phyloP scores from a whole-genome alignment of 1,140 invertebrate genomes.

The Drosophila kohkoa region DNA sequence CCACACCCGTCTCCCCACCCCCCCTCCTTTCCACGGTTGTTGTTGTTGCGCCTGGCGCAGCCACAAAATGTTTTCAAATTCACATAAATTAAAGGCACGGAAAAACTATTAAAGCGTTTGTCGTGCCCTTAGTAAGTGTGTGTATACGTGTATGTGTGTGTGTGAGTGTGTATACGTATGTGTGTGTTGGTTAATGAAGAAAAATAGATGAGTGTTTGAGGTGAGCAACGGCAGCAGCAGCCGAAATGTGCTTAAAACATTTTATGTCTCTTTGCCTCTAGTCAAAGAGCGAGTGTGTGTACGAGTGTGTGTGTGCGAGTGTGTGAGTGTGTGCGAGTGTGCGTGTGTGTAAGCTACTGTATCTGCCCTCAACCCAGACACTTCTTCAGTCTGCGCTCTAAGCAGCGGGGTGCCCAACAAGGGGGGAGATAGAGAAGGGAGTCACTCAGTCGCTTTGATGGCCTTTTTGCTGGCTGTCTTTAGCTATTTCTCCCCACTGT shows the following conservation, averaged over 20 bases:
- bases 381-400: neutral
- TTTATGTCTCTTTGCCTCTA: conserved; percentile 34
- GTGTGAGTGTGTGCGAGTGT: conserved; percentile 4
- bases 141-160: conserved; percentile 1
- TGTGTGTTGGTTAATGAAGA: conserved; percentile 64
- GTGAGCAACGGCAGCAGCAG: conserved; percentile 36
- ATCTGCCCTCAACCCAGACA: neutral
- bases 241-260: conserved; percentile 49
- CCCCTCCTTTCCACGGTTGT: too few relatives aligned
- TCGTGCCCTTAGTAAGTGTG: conserved; percentile 36
- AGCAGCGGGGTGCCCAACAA: conserved; percentile 39
- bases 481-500: neutral
- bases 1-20: too few relatives aligned
- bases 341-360: conserved; percentile 22
- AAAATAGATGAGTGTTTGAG: conserved; percentile 63
- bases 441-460: conserved; percentile 27
- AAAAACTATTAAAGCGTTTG: conserved; percentile 80
- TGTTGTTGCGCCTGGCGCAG: neutral
- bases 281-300: neutral
- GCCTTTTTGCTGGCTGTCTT: conserved; percentile 30
- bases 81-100: conserved; percentile 80
- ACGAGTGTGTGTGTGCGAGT: conserved; percentile 9
- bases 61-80: conserved; percentile 62
- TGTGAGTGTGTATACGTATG: conserved; percentile 19
- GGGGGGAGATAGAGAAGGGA: neutral